A percentile compares a stretch with the other conserved stretches of the same genome.
Evolutionary conservation across 2,113 vertebrate genomes (phyloP).

Genomic region (Tragelaphus imberbis): DNA sequence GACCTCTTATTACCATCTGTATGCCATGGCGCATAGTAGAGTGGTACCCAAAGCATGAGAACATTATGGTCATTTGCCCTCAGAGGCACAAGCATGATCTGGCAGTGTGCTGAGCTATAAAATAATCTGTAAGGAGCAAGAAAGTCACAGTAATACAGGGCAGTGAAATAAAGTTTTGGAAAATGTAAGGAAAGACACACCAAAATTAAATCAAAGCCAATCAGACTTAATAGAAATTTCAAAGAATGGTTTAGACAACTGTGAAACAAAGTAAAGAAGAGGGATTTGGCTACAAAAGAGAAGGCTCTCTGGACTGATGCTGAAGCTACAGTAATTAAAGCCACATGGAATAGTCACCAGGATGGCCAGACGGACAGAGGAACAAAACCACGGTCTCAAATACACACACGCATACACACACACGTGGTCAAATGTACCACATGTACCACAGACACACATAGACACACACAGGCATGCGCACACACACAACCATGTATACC

Average conservation of each 20-base stretch:
- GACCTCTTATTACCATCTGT: neutral
- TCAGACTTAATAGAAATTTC: neutral
- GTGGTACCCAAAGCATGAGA: neutral
- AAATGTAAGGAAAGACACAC: neutral
- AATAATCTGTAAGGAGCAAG: neutral
- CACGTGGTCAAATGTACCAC: too few relatives aligned
- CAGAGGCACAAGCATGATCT: neutral
- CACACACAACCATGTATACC: neutral
- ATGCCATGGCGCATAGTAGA: neutral
- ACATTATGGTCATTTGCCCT: neutral
- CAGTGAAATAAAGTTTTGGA: neutral
- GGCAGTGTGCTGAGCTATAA: neutral
- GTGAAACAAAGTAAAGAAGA: neutral
- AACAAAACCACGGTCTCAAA: accelerated
- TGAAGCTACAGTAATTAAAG: neutral
- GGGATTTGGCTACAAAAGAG: accelerated
- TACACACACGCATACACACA: neutral
- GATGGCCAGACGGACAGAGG: accelerated
- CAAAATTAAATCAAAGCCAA: neutral
- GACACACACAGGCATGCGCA: accelerated
- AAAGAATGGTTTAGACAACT: neutral
- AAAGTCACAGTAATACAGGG: neutral
- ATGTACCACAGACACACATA: too few relatives aligned
- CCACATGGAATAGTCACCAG: accelerated
- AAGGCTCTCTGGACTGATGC: neutral